Evolutionary conservation across 2,113 vertebrate species (phyloP).

Genomic region (Siphamia tubifer): DNA sequence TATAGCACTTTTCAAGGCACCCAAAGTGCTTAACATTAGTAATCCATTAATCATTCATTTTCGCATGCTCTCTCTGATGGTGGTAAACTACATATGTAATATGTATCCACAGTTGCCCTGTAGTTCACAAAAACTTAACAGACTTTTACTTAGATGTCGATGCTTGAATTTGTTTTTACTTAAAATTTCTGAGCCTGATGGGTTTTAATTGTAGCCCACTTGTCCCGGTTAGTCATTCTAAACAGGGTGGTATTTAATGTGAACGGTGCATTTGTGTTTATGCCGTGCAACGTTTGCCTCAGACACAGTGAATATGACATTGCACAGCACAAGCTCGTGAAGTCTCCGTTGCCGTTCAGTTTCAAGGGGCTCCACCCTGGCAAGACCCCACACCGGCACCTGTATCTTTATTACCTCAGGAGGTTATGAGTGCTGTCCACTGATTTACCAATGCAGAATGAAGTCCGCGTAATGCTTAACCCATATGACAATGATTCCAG

Average conservation of each 20-base stretch:
- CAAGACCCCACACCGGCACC: conserved; percentile 68
- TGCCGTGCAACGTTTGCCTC: conserved; percentile 7
- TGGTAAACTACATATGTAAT: too few species aligned
- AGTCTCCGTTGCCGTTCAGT: conserved; percentile 38
- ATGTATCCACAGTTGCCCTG: too few species aligned
- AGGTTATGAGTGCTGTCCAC: conserved; percentile 80
- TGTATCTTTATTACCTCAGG: conserved; percentile 81
- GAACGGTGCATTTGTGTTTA: background rate
- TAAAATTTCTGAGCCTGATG: too few species aligned
- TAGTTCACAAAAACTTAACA: too few species aligned
- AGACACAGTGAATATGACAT: conserved; percentile 22
- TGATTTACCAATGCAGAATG: conserved; percentile 85
- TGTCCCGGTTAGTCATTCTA: background rate
- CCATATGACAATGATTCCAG: conserved; percentile 84
- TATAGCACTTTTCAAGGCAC: too few species aligned
- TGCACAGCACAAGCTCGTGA: conserved; percentile 33
- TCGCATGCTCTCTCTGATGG: too few species aligned
- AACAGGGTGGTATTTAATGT: background rate
- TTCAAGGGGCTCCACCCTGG: conserved; percentile 46
- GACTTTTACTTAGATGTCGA: too few species aligned
- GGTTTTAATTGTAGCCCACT: too few species aligned
- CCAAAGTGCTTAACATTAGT: too few species aligned
- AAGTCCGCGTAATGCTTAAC: conserved; percentile 84
- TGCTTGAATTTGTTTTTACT: too few species aligned
- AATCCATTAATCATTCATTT: too few species aligned